phyloP scores from a whole-genome alignment of 2,113 vertebrate genomes.

The Lampris megalopsis region DNA sequence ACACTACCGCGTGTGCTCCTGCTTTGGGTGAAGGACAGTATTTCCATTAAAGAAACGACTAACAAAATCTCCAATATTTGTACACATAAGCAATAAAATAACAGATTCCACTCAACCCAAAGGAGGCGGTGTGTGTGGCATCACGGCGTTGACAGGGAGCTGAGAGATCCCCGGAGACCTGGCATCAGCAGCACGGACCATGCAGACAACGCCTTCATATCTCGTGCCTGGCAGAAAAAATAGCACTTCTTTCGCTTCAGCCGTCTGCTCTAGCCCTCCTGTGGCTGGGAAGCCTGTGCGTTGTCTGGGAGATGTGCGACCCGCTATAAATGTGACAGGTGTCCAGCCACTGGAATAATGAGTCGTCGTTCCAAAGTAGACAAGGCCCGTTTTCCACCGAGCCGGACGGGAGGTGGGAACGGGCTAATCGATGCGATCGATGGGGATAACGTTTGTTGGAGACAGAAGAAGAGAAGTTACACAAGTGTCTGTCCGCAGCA shows the following conservation, averaged over 20 bases:
- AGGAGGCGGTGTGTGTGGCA: too few relatives aligned
- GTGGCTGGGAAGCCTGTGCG: not conserved
- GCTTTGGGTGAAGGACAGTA: not conserved
- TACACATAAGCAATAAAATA: too few relatives aligned
- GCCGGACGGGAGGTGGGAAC: slow-evolving; percentile 21
- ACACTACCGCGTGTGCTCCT: not conserved
- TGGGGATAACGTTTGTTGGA: slow-evolving; percentile 12
- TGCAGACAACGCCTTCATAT: too few relatives aligned
- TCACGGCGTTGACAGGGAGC: too few relatives aligned
- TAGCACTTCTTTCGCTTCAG: too few relatives aligned
- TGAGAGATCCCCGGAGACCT: too few relatives aligned
- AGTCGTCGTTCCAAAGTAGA: not conserved
- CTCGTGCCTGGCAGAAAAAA: too few relatives aligned
- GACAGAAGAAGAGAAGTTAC: slow-evolving; percentile 25
- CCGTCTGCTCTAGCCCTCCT: not conserved
- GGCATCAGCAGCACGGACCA: too few relatives aligned
- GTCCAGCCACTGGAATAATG: slow-evolving; percentile 9
- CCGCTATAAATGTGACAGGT: not conserved
- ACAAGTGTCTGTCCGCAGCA: slow-evolving; percentile 5
- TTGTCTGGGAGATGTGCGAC: not conserved
- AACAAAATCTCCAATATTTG: too few relatives aligned
- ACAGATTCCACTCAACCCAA: too few relatives aligned
- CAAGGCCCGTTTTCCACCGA: too few relatives aligned
- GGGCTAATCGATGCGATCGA: slow-evolving; percentile 43
- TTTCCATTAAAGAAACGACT: too few relatives aligned